Conservation (phyloP, 1,140 invertebrate species). For the Tetraneura akinire region DNA sequence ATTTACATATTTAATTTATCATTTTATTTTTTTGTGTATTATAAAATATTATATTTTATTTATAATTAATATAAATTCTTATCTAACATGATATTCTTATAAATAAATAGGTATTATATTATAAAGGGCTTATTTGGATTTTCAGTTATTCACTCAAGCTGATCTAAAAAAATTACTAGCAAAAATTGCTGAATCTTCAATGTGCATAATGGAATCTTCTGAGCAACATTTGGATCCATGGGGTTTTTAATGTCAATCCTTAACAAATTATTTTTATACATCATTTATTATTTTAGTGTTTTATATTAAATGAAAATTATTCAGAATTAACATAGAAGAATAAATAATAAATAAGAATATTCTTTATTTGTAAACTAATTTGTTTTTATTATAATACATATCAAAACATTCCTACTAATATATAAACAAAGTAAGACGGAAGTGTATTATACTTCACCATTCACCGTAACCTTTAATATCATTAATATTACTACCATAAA, state of each 20-base stretch:
- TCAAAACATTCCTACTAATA: neutral
- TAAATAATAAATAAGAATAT: too few relatives aligned
- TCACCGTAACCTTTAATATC: conserved; percentile 46
- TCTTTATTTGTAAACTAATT: neutral
- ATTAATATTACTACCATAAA: conserved; percentile 44
- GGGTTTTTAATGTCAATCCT: neutral
- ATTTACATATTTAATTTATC: too few relatives aligned
- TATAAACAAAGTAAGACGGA: neutral
- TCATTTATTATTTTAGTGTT: too few relatives aligned
- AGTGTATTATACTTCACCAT: neutral
- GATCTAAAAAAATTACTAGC: conserved; percentile 72
- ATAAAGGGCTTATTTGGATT: too few relatives aligned
- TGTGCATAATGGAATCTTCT: conserved; percentile 61
- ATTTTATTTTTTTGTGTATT: too few relatives aligned
- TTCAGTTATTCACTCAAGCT: conserved; percentile 71
- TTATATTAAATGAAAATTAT: too few relatives aligned
- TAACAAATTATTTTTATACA: neutral
- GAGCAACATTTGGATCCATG: conserved; percentile 26
- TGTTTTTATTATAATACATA: neutral
- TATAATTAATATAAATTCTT: too few relatives aligned
- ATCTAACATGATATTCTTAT: too few relatives aligned
- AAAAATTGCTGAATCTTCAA: conserved; percentile 78
- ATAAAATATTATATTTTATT: too few relatives aligned
- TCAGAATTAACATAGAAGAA: too few relatives aligned
- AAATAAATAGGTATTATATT: too few relatives aligned